Percentiles rank a stretch among this genome's conserved stretches.
Conservation (phyloP, 2,113 vertebrate species). For the Copsychus sechellarum region DNA sequence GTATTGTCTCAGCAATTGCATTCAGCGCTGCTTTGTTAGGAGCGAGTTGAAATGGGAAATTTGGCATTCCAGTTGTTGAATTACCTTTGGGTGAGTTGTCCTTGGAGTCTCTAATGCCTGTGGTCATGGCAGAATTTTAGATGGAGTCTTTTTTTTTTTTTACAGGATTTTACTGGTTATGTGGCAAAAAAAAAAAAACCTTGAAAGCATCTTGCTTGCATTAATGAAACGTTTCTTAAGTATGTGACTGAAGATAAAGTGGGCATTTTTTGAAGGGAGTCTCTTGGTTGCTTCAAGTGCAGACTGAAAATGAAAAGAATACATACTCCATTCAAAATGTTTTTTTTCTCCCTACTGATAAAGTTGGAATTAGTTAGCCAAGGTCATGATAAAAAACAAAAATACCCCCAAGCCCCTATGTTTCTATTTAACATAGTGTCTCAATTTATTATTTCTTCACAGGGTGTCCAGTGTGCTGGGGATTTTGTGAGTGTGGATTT, state of each 20-base stretch:
- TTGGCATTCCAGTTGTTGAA: not conserved
- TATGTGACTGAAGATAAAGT: not conserved
- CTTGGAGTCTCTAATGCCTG: not conserved
- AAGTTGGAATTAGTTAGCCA: not conserved
- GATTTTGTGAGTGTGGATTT: slow-evolving; percentile 31
- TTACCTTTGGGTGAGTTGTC: not conserved
- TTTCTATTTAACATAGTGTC: slow-evolving; percentile 29
- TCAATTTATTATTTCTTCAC: slow-evolving; percentile 54
- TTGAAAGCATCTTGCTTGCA: not conserved
- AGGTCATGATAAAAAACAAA: slow-evolving; percentile 19
- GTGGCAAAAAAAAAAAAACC: not conserved
- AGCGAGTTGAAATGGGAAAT: not conserved
- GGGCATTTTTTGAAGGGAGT: not conserved
- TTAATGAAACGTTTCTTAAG: not conserved
- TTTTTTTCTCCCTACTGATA: slow-evolving; percentile 25
- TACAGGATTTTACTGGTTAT: not conserved
- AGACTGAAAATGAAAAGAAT: not conserved
- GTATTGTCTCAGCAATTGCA: slow-evolving; percentile 39
- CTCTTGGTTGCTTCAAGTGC: not conserved
- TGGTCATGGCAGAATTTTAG: not conserved
- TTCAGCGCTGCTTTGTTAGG: not conserved
- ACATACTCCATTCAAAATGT: not conserved
- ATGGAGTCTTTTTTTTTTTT: not conserved
- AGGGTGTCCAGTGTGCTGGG: slow-evolving; percentile 12
- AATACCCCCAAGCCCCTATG: slow-evolving; percentile 8